Evolutionary conservation across 2,113 vertebrate genomes (phyloP), one percentile per base, ranked within the genome.

Genomic region (Leptosomus discolor): DNA sequence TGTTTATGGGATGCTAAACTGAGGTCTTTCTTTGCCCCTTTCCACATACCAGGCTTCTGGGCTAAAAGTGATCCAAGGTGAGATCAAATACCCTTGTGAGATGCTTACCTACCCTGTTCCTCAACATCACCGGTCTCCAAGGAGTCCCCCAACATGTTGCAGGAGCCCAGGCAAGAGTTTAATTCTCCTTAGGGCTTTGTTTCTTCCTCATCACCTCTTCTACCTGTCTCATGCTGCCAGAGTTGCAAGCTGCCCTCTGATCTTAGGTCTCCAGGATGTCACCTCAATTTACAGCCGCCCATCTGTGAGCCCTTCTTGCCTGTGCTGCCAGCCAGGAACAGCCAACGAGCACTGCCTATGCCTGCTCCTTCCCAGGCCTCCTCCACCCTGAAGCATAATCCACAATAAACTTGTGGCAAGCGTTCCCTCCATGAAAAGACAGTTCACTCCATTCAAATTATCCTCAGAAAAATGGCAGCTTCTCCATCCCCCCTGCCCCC

Each of bases 281-380:
- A 8, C 24, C 43, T 61, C n/a, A 41, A 3, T 51, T 54, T 54
- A 24, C 12, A 74, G 9, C 19, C 3, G 3, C 12, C 16, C 7
- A 2, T 12, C n/a, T 27, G 29, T 2, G 1, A 75, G 19, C 37
- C 21, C 7, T 48, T 67, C 46, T 43, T 57, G n/a, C 15, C 34
- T 64, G 21, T 0, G 3, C 5, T 8, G 24, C 34, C 30, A 30
- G 12, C 13, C 7, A 24, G 34, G 64, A 92, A 63, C 1, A 8
- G 43, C 37, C 1, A 0, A 26, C 0, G 4, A 92, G 54, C 39
- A 39, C 21, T 81, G 23, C 48, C 58, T 69, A 30, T 1, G 0
- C 6, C 8, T 0, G 0, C 12, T 64, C 11, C 30, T 77, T 89
- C 17, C 15, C 54, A 16, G 6, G 32, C 22, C 37, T 93, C 19